Evolutionary conservation across 2,113 vertebrate species (phyloP).

Genomic region (Holacanthus passer): DNA sequence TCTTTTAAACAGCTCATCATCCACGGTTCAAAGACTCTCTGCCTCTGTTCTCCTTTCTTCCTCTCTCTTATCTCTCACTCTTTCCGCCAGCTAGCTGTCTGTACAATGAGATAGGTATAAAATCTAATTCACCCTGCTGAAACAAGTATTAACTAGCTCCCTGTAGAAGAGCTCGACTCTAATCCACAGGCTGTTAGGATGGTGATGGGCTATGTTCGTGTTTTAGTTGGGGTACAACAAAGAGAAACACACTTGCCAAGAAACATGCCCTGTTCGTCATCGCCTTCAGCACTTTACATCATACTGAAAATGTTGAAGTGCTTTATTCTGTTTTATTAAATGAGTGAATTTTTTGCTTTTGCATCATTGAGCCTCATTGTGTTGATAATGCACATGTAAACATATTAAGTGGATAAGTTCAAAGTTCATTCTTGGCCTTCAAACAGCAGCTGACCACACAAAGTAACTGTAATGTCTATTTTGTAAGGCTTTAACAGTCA

Average conservation of each 20-base stretch:
- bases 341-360: not conserved
- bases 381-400: not conserved
- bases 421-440: not conserved
- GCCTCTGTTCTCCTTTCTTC: slow-evolving; percentile 12
- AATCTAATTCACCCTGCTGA: slow-evolving; percentile 39
- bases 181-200: slow-evolving; percentile 46
- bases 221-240: slow-evolving; percentile 11
- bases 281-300: not conserved
- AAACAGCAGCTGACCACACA: not conserved
- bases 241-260: slow-evolving; percentile 20
- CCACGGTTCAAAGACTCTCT: slow-evolving; percentile 43
- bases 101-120: slow-evolving; percentile 38
- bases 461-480: not conserved
- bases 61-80: slow-evolving; percentile 24
- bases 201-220: slow-evolving; percentile 27
- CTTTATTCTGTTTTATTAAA: not conserved
- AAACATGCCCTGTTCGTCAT: not conserved
- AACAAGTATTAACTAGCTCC: slow-evolving; percentile 44
- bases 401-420: not conserved
- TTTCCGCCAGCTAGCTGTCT: slow-evolving; percentile 40
- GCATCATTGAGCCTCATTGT: not conserved
- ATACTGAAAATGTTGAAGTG: not conserved
- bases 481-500: not conserved
- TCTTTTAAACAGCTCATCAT: slow-evolving; percentile 48
- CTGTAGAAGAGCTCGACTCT: slow-evolving; percentile 33